These are phyloP conservation scores for Tenthredo notha DNA, from an alignment of 2,888 invertebrate species.

Conservation along the genomic window DNA sequence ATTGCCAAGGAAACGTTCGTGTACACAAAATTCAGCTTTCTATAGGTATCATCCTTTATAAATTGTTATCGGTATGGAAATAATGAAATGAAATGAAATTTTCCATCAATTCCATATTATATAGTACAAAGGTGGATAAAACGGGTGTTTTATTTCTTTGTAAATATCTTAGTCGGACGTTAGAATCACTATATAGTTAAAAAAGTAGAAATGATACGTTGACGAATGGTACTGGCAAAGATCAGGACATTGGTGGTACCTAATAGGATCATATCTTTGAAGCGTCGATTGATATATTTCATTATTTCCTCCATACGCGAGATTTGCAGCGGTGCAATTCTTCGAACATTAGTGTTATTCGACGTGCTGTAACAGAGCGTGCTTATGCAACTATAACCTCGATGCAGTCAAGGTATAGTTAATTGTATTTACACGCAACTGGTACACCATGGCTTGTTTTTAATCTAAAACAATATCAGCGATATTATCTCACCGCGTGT, in stretches of 20 bases:
- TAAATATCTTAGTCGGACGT: background rate
- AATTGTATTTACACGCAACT: conserved; percentile 39
- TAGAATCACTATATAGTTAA: background rate
- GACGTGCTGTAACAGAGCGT: background rate
- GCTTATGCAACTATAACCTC: background rate
- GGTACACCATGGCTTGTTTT: background rate
- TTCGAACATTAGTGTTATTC: background rate
- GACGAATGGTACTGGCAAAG: background rate
- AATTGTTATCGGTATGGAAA: background rate
- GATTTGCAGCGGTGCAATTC: background rate
- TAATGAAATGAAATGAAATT: background rate
- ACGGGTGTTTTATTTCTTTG: background rate
- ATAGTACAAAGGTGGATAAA: background rate
- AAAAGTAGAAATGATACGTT: background rate
- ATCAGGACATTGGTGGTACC: background rate
- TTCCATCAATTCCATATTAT: background rate
- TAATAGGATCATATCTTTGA: background rate
- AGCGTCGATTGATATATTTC: background rate
- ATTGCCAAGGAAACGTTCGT: conserved; percentile 42
- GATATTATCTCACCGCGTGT: background rate
- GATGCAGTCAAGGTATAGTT: background rate
- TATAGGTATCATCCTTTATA: background rate
- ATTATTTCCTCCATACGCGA: background rate
- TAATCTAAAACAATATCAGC: conserved; percentile 24
- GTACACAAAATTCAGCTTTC: background rate